Evolutionary conservation across 2,888 invertebrate species (phyloP).

Genomic region (Junonia oenone): DNA sequence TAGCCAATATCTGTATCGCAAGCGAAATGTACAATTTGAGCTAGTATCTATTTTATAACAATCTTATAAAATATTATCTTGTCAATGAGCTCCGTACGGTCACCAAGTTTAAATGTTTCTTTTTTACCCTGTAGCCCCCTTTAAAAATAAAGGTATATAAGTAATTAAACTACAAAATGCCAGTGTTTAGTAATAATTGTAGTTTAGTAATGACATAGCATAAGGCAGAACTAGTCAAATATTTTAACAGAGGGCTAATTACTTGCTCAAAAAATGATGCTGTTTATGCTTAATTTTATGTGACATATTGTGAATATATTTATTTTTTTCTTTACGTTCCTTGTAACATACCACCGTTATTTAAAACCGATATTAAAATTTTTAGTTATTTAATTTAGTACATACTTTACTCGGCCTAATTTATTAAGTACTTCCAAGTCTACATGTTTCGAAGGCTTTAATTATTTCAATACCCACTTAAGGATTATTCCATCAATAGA

Average conservation of each 20-base stretch:
- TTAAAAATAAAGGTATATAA: constrained; percentile 29
- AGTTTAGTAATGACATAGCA: constrained; percentile 50
- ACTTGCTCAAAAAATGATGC: constrained; percentile 47
- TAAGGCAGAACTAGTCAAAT: constrained; percentile 76
- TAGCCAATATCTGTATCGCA: constrained; percentile 56
- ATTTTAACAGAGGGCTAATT: constrained; percentile 59
- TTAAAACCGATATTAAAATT: constrained; percentile 4
- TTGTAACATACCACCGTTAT: constrained; percentile 33
- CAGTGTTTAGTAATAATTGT: constrained; percentile 62
- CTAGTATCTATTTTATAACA: constrained; percentile 18
- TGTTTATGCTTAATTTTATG: constrained; percentile 21
- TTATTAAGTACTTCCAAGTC: not conserved
- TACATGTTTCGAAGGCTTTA: not conserved
- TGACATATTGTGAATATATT: constrained; percentile 27
- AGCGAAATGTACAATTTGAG: constrained; percentile 29
- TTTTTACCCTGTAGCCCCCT: not conserved
- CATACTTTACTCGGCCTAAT: constrained; percentile 21
- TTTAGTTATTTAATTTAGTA: constrained; percentile 1
- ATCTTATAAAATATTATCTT: constrained; percentile 11
- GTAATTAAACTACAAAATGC: constrained; percentile 67
- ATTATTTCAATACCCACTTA: not conserved
- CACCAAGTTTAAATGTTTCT: not conserved
- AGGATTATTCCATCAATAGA: not conserved
- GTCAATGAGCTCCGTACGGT: not conserved
- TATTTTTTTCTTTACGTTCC: constrained; percentile 32